These are phyloP conservation scores for Diarsia brunnea DNA, from an alignment of 2,888 invertebrate species.

Conservation along the genomic window DNA sequence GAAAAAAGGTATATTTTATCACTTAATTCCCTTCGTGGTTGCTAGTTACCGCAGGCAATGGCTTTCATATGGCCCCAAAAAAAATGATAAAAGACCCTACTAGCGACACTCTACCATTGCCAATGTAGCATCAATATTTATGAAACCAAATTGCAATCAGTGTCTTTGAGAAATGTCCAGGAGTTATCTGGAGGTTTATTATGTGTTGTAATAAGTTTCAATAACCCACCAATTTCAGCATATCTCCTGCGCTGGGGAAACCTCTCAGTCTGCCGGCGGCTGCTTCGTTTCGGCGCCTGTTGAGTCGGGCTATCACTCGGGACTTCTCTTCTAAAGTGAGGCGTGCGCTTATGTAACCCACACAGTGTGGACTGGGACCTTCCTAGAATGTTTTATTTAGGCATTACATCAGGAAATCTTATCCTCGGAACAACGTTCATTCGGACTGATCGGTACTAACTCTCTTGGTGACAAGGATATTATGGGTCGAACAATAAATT, in stretches of 20 bases:
- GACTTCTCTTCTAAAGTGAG: slow-evolving; percentile 77
- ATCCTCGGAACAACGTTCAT: not conserved
- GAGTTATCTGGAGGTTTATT: not conserved
- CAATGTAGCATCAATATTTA: not conserved
- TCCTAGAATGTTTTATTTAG: slow-evolving; percentile 65
- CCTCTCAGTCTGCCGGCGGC: slow-evolving; percentile 77
- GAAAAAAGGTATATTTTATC: not conserved
- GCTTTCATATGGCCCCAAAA: not conserved
- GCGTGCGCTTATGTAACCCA: slow-evolving; percentile 77
- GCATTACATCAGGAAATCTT: too few species aligned
- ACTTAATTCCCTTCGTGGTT: not conserved
- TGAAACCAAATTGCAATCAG: too few species aligned
- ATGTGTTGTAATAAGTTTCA: not conserved
- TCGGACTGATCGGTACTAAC: not conserved
- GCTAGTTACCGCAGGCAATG: not conserved
- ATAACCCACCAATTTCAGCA: slow-evolving; percentile 83
- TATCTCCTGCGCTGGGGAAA: slow-evolving; percentile 81
- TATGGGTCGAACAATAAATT: too few species aligned
- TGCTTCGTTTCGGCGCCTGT: slow-evolving; percentile 80
- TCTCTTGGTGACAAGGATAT: too few species aligned
- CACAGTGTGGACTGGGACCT: slow-evolving; percentile 77
- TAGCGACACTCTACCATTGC: too few species aligned
- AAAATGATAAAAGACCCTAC: not conserved
- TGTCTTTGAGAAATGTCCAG: not conserved
- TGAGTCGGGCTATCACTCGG: slow-evolving; percentile 79